Evolutionary conservation across 2,113 vertebrate genomes (phyloP).

Genomic region (Mesitornis unicolor): DNA sequence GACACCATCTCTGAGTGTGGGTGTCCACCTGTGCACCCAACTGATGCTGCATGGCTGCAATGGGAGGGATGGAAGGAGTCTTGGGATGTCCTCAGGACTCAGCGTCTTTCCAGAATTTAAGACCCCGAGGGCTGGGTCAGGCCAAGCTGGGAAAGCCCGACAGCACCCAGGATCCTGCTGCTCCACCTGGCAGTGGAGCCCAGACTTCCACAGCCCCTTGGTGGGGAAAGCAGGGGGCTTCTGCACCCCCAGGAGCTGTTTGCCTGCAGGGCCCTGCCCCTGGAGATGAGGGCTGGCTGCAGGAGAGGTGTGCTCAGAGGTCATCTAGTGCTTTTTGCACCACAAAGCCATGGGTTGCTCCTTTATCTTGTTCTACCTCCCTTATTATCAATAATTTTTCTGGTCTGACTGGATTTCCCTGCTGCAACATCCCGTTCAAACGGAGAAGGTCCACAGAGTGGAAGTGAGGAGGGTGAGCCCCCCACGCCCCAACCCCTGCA

Average conservation of each 20-base stretch:
- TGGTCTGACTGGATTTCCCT: constrained; percentile 45
- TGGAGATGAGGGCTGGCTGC: neutral
- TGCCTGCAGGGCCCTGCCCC: neutral
- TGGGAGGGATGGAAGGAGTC: neutral
- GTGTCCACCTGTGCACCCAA: rapidly evolving
- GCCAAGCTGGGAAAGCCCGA: neutral
- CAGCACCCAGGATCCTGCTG: neutral
- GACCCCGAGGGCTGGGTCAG: neutral
- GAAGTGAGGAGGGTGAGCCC: neutral
- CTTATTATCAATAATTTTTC: constrained; percentile 38
- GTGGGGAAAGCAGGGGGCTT: neutral
- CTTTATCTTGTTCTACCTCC: constrained; percentile 19
- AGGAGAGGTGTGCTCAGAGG: neutral
- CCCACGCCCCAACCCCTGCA: neutral
- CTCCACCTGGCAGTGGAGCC: neutral
- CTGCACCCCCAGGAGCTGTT: neutral
- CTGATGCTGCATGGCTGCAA: rapidly evolving
- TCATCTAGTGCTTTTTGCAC: neutral
- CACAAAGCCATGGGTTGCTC: neutral
- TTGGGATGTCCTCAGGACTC: neutral
- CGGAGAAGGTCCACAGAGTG: neutral
- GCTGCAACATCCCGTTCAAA: neutral
- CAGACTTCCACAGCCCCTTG: neutral
- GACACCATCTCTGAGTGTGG: rapidly evolving
- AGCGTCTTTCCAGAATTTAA: neutral